Evolutionary conservation across 2,113 vertebrate genomes (phyloP).

Genomic region (Chionodraco myersi): DNA sequence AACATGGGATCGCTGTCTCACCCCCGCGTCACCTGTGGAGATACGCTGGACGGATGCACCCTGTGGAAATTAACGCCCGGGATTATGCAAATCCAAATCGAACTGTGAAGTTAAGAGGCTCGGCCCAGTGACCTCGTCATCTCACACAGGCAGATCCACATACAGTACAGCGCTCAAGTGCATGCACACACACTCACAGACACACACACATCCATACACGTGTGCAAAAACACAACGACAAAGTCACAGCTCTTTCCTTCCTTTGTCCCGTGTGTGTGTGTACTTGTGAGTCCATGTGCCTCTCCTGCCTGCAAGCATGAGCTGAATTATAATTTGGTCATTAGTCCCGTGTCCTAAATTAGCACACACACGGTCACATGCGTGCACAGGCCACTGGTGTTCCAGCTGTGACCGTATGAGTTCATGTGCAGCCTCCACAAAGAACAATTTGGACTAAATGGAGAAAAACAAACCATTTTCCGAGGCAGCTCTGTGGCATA

Average conservation of each 20-base stretch:
- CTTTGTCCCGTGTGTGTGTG: constrained; percentile 8
- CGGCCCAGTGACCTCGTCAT: constrained; percentile 76
- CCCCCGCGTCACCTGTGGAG: constrained; percentile 72
- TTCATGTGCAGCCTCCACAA: background rate
- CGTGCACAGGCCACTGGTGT: constrained; percentile 47
- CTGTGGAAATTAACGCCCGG: constrained; percentile 69
- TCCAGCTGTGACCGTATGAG: constrained; percentile 54
- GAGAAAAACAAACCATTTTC: constrained; percentile 18
- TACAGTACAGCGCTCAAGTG: constrained; percentile 35
- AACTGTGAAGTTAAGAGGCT: constrained; percentile 76
- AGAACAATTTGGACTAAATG: constrained; percentile 7
- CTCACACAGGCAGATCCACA: constrained; percentile 40
- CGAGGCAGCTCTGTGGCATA: constrained; percentile 3
- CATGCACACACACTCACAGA: background rate
- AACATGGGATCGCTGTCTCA: constrained; percentile 68
- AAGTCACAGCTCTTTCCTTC: constrained; percentile 3
- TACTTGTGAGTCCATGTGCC: constrained; percentile 34
- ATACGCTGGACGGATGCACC: constrained; percentile 57
- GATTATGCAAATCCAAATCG: constrained; percentile 84
- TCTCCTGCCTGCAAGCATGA: constrained; percentile 66
- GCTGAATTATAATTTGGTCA: constrained; percentile 77
- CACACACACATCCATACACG: background rate
- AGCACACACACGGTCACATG: constrained; percentile 29
- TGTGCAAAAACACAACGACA: background rate
- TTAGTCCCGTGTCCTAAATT: constrained; percentile 69